Percentiles rank a stretch among this genome's conserved stretches.
phyloP scores from a whole-genome alignment of 2,797 vertebrate genomes.

The Coreius guichenoti region DNA sequence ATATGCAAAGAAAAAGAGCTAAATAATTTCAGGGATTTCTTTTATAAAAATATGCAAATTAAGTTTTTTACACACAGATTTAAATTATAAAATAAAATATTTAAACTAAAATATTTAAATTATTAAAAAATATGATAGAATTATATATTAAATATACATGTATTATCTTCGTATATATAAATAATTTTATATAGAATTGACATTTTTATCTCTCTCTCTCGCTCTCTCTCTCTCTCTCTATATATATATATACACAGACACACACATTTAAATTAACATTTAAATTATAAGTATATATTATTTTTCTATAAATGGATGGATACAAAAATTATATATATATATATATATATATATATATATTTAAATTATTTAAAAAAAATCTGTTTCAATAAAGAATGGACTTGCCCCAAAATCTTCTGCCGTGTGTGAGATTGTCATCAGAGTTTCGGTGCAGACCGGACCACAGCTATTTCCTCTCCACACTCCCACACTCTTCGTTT shows the following conservation, averaged over 20 bases:
- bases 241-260: background rate
- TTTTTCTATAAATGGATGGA: background rate
- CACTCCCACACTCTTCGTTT: constrained; percentile 53
- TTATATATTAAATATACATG: background rate
- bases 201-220: no score
- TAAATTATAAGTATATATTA: background rate
- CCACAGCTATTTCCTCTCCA: constrained; percentile 50
- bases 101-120: no score
- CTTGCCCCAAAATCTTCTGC: constrained; percentile 25
- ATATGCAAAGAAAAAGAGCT: background rate
- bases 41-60: no score
- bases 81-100: no score
- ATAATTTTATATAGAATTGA: no score
- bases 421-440: constrained; percentile 53
- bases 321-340: background rate
- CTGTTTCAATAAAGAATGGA: background rate
- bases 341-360: no score
- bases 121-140: no score
- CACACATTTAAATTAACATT: background rate
- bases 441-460: constrained; percentile 22
- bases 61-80: no score
- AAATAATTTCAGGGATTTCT: background rate
- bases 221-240: no score
- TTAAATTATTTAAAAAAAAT: background rate
- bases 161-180: no score